Percentiles rank a stretch among this genome's conserved stretches.
Conservation (phyloP, 2,113 vertebrate genomes). For the Pogona vitticeps region DNA sequence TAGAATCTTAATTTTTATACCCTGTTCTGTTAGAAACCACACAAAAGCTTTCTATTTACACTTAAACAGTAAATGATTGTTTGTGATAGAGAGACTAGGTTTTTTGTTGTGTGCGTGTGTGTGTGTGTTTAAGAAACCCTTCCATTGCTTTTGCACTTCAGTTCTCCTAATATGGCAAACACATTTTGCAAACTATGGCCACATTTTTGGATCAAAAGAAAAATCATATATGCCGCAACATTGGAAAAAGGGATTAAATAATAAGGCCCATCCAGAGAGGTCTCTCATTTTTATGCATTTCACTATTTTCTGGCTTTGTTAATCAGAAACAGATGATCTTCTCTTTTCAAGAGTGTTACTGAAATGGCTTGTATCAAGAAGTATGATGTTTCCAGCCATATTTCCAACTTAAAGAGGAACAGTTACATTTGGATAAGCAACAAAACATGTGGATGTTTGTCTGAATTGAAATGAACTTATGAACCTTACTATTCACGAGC, state of each 20-base stretch:
- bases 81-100: background rate
- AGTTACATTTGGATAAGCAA: constrained; percentile 30
- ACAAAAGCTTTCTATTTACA: constrained; percentile 38
- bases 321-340: constrained; percentile 22
- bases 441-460: constrained; percentile 29
- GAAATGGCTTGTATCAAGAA: constrained; percentile 21
- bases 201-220: constrained; percentile 39
- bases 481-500: constrained; percentile 43
- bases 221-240: constrained; percentile 8
- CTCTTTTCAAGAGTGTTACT: background rate
- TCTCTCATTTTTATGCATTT: constrained; percentile 33
- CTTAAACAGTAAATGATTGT: constrained; percentile 6
- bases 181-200: constrained; percentile 42
- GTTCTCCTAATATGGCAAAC: constrained; percentile 32
- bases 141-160: constrained; percentile 3
- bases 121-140: background rate
- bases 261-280: constrained; percentile 30
- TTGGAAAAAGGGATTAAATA: constrained; percentile 27
- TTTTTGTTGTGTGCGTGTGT: too few species aligned
- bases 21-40: background rate
- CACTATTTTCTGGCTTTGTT: constrained; percentile 35
- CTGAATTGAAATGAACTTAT: constrained; percentile 35
- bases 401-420: constrained; percentile 19
- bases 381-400: constrained; percentile 12
- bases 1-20: constrained; percentile 14